Evolutionary conservation across 1,140 invertebrate genomes (phyloP), one percentile per base, ranked within the genome.

Genomic region (Neodiprion fabricii): DNA sequence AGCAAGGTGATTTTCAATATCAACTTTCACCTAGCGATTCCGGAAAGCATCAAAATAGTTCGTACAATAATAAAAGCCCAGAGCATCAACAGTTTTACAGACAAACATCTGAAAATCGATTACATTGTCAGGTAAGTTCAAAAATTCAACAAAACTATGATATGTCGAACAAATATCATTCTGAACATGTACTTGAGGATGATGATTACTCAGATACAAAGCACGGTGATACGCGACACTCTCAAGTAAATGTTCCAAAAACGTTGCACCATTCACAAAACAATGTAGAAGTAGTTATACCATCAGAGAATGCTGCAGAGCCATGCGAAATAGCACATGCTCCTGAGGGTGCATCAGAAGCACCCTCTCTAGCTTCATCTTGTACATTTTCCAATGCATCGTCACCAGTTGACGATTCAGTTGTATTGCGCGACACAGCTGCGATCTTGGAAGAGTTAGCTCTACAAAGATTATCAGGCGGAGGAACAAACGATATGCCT

Each of bases 371-470:
- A 9, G 80, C 83, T 8, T 82, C 85, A 0, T 83, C 84, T 5
- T 78, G 75, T 28, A 80, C 85, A 0, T 87, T 85, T 23, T 83
- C 86, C 0, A 85, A 83, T n/a, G 79, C 77, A 2, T 85, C 85
- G 0, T 85, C 86, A 0, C 81, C 85, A 1, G 71, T 21, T 23
- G 83, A 84, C 53, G 85, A 86, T 0, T 83, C 84, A 0, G 81
- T 85, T 5, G 81, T 87, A 14, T 68, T 86, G 1, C 80, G 85
- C 2, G 86, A 88, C 40, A 88, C 87, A 0, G 87, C 87, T 0
- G 80, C 83, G 3, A 85, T 88, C 17, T 72, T 88, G 7, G 86
- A 88, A 75, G 87, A 89, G 67, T 40, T 86, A 0, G 86, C 86
- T 0, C 75, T 88, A 4, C 87, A 86, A 14, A 81, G 86, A 77